Evolutionary conservation across 1,140 invertebrate genomes (phyloP).

Genomic region (Mactra quadrangularis): DNA sequence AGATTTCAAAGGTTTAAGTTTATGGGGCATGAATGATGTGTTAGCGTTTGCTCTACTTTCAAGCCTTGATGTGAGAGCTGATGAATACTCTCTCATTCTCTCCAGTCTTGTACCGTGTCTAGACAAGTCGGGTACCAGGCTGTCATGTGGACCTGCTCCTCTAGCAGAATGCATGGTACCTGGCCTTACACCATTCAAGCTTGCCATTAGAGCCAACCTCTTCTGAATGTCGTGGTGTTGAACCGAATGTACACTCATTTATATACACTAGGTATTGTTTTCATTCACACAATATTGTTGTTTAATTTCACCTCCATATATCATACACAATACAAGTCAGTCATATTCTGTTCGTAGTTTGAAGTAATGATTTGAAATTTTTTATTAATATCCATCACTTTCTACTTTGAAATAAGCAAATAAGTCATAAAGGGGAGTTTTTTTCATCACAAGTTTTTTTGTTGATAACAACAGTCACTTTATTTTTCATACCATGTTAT

Average conservation of each 20-base stretch:
- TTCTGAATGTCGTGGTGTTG: constrained; percentile 38
- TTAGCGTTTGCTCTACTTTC: not conserved
- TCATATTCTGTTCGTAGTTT: no score
- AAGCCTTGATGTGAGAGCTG: constrained; percentile 21
- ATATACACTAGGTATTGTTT: constrained; percentile 4
- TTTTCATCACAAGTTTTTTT: no score
- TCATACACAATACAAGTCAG: no score
- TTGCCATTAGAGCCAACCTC: constrained; percentile 32
- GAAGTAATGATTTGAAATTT: no score
- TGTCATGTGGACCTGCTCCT: not conserved
- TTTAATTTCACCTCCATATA: no score
- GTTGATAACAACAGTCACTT: no score
- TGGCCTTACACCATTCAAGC: not conserved
- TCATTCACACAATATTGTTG: no score
- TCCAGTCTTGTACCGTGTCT: constrained; percentile 11
- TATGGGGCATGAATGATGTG: not conserved
- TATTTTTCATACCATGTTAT: no score
- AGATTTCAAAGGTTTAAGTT: constrained; percentile 14
- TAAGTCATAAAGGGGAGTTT: no score
- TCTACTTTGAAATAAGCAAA: no score
- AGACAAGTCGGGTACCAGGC: not conserved
- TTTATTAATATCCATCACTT: no score
- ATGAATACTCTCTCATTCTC: constrained; percentile 34
- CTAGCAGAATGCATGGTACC: not conserved
- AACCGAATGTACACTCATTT: constrained; percentile 60